Evolutionary conservation across 2,113 vertebrate genomes (phyloP).

Genomic region (Rhinogobius similis): DNA sequence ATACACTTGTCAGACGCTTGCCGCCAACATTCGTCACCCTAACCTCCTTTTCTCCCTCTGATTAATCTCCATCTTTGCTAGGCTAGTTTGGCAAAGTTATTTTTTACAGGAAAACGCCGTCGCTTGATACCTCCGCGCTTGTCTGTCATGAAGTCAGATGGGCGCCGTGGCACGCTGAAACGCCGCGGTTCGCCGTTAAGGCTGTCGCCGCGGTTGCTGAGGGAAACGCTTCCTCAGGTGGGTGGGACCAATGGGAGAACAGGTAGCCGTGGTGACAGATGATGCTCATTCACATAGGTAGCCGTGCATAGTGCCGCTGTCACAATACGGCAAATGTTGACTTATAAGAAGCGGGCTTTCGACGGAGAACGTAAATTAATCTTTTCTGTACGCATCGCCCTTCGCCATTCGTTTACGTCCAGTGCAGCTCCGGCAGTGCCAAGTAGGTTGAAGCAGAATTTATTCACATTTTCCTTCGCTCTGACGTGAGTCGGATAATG

Average conservation of each 20-base stretch:
- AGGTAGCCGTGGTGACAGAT: slow-evolving; percentile 67
- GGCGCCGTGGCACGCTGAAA: slow-evolving; percentile 58
- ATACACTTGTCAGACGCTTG: slow-evolving; percentile 50
- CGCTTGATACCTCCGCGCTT: slow-evolving; percentile 64
- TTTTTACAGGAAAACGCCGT: slow-evolving; percentile 53
- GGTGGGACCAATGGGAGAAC: slow-evolving; percentile 55
- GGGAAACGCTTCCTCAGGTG: slow-evolving; percentile 54
- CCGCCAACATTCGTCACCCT: slow-evolving; percentile 44
- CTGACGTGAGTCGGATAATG: background rate
- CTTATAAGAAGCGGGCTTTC: slow-evolving; percentile 21
- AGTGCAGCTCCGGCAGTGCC: background rate
- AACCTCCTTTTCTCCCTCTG: slow-evolving; percentile 43
- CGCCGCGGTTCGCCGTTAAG: slow-evolving; percentile 54
- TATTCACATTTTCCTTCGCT: background rate
- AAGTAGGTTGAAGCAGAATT: background rate
- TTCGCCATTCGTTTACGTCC: background rate
- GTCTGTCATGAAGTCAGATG: slow-evolving; percentile 65
- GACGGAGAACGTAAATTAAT: slow-evolving; percentile 12
- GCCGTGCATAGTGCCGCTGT: slow-evolving; percentile 45
- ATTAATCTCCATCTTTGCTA: slow-evolving; percentile 53
- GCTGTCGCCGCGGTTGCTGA: slow-evolving; percentile 43
- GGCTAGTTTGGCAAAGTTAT: slow-evolving; percentile 52
- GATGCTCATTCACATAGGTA: slow-evolving; percentile 71
- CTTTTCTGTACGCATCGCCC: background rate
- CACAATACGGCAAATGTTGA: slow-evolving; percentile 42